Conservation (phyloP, 2,888 invertebrate species). For the Iselma pallidipennis region DNA sequence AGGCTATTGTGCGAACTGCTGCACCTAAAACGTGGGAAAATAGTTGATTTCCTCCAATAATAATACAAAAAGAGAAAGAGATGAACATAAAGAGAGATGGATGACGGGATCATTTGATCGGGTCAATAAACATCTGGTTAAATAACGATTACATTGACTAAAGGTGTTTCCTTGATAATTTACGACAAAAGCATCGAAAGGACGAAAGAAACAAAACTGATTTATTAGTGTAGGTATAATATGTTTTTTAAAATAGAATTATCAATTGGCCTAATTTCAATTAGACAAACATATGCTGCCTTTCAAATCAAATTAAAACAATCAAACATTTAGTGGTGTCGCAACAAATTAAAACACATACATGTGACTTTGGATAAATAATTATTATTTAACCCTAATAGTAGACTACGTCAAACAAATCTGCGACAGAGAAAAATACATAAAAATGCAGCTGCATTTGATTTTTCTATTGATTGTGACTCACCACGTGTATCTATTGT, state of each 20-base stretch:
- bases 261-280: neutral
- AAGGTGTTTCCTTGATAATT: neutral
- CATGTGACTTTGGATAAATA: neutral
- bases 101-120: neutral
- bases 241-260: neutral
- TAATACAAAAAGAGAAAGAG: neutral
- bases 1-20: constrained; percentile 17
- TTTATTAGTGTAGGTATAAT: neutral
- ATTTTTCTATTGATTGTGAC: neutral
- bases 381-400: neutral
- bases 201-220: neutral
- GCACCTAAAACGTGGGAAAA: constrained; percentile 29
- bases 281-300: neutral
- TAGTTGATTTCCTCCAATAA: constrained; percentile 1
- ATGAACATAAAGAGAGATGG: neutral
- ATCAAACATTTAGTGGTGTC: neutral
- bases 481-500: too few species aligned
- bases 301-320: neutral
- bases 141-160: neutral
- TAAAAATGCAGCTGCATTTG: neutral
- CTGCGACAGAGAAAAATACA: neutral
- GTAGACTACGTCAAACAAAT: neutral
- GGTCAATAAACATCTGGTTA: neutral
- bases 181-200: neutral
- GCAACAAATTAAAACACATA: neutral